Conservation (phyloP, 2,113 vertebrate species). For the Otocyon megalotis region DNA sequence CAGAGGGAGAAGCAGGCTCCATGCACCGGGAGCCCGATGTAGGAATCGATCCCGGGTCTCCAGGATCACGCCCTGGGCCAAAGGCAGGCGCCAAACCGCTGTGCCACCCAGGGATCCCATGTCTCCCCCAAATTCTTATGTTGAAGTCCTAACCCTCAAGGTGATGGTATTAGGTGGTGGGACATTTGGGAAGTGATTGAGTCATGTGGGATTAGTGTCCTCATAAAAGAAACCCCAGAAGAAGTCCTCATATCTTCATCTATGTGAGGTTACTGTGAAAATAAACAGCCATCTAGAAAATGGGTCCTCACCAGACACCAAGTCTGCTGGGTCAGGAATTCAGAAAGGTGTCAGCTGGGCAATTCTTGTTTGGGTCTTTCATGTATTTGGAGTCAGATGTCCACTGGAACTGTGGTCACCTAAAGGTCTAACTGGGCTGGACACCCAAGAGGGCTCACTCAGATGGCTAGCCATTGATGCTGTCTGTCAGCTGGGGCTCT, state of each 20-base stretch:
- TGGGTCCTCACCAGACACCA: background rate
- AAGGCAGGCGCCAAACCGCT: too few relatives aligned
- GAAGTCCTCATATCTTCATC: background rate
- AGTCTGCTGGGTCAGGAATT: background rate
- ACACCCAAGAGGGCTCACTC: background rate
- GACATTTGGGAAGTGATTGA: background rate
- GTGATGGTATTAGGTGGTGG: background rate
- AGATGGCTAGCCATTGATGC: too few relatives aligned
- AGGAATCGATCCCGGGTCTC: too few relatives aligned
- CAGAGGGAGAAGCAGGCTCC: too few relatives aligned
- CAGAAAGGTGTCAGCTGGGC: background rate
- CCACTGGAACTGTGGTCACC: background rate
- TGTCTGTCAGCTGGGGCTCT: background rate
- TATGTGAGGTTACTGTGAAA: background rate
- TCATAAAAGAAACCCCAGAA: background rate
- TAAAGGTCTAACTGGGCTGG: background rate
- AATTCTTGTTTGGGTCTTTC: background rate
- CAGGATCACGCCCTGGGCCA: too few relatives aligned
- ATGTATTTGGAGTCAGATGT: background rate
- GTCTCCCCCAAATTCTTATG: background rate
- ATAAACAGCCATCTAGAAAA: background rate
- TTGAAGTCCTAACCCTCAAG: background rate
- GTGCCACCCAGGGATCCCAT: too few relatives aligned
- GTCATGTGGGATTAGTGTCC: background rate
- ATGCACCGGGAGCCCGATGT: too few relatives aligned